These are phyloP conservation scores for Cololabis saira DNA, from an alignment of 2,113 vertebrate genomes.

Conservation along the genomic window DNA sequence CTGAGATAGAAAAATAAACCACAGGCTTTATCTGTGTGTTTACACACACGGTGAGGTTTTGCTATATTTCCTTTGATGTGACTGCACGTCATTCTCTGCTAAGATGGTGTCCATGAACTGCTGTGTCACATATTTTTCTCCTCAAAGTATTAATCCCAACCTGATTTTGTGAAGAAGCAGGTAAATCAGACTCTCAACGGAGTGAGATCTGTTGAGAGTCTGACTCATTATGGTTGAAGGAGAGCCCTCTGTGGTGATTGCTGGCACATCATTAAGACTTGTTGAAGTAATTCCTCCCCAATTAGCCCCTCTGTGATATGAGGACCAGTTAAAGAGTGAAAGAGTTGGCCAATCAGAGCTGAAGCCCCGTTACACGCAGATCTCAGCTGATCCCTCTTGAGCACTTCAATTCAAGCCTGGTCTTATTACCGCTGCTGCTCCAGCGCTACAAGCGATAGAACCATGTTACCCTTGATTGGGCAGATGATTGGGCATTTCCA, in stretches of 20 bases:
- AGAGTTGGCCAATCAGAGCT: slow-evolving; percentile 50
- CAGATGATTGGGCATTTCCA: background rate
- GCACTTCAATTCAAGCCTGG: slow-evolving; percentile 15
- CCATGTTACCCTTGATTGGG: background rate
- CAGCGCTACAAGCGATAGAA: background rate
- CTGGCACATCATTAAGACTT: slow-evolving; percentile 60
- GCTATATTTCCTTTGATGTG: background rate
- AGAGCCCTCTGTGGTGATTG: slow-evolving; percentile 49
- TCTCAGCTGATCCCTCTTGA: slow-evolving; percentile 39
- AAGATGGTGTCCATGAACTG: background rate
- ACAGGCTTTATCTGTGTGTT: slow-evolving; percentile 18
- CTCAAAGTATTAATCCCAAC: slow-evolving; percentile 12
- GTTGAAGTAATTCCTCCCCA: slow-evolving; percentile 69
- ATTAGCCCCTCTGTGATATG: slow-evolving; percentile 65
- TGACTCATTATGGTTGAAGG: slow-evolving; percentile 56
- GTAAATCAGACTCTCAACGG: slow-evolving; percentile 46
- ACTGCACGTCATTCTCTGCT: background rate
- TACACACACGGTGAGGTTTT: background rate
- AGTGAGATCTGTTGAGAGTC: slow-evolving; percentile 39
- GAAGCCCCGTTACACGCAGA: slow-evolving; percentile 28
- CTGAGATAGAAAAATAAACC: slow-evolving; percentile 22
- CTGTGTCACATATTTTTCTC: background rate
- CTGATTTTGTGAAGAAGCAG: slow-evolving; percentile 21
- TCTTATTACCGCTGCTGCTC: slow-evolving; percentile 14
- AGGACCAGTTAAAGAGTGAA: slow-evolving; percentile 58